phyloP scores from a whole-genome alignment of 2,888 invertebrate species.

The Synanthedon vespiformis region DNA sequence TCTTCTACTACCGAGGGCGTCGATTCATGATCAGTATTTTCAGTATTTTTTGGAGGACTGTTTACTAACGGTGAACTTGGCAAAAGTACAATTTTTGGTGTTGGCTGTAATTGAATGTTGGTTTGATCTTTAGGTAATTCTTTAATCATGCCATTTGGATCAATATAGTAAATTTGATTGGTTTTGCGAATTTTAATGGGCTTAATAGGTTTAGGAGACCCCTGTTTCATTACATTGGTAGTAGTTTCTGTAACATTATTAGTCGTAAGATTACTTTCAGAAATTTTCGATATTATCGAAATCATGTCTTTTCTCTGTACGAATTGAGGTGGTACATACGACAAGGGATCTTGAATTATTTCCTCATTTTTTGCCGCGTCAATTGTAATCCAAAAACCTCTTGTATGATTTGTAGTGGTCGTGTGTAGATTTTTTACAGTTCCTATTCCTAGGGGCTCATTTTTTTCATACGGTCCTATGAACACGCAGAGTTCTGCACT shows the following conservation, averaged over 20 bases:
- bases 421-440: slow-evolving; percentile 28
- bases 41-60: neutral
- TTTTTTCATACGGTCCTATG: slow-evolving; percentile 53
- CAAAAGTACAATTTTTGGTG: neutral
- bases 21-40: neutral
- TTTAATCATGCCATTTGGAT: slow-evolving; percentile 22
- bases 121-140: slow-evolving; percentile 5
- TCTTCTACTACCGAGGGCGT: neutral
- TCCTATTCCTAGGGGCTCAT: slow-evolving; percentile 50
- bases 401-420: slow-evolving; percentile 21
- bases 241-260: slow-evolving; percentile 7
- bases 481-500: slow-evolving; percentile 38
- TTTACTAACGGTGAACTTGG: neutral
- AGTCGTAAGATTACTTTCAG: slow-evolving; percentile 4
- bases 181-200: slow-evolving; percentile 51
- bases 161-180: slow-evolving; percentile 39
- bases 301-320: too few relatives aligned
- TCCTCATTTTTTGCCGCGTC: slow-evolving; percentile 46
- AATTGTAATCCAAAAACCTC: slow-evolving; percentile 53
- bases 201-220: slow-evolving; percentile 26
- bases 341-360: slow-evolving; percentile 49
- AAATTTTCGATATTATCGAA: too few relatives aligned
- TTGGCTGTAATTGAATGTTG: neutral
- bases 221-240: neutral
- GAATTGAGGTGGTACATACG: slow-evolving; percentile 27